phyloP scores from a whole-genome alignment of 2,113 vertebrate genomes.

The Philantomba maxwellii region DNA sequence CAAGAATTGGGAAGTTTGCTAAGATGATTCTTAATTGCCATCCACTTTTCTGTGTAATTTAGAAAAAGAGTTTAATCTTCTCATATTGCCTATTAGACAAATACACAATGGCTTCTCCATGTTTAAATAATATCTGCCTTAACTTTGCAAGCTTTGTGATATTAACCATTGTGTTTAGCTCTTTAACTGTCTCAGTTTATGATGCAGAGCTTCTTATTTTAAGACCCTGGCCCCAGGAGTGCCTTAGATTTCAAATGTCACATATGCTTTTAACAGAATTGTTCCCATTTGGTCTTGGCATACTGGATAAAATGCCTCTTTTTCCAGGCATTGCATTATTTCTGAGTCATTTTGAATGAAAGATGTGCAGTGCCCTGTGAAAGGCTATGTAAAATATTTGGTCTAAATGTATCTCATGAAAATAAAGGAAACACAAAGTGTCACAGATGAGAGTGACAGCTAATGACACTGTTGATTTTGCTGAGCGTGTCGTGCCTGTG shows the following conservation, averaged over 20 bases:
- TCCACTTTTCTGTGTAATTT: slow-evolving; percentile 6
- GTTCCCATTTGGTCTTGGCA: neutral
- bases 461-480: neutral
- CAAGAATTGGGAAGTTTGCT: neutral
- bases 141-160: neutral
- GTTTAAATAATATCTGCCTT: neutral
- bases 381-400: neutral
- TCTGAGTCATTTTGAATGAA: neutral
- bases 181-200: neutral
- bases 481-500: fast-evolving
- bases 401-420: neutral
- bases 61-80: neutral
- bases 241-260: neutral
- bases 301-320: neutral
- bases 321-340: neutral
- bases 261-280: neutral
- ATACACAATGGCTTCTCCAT: neutral
- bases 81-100: neutral
- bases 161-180: neutral
- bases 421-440: neutral
- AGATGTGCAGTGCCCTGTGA: neutral
- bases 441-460: neutral
- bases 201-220: neutral
- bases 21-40: neutral
- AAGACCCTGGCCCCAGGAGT: neutral